Evolutionary conservation across 1,140 invertebrate species (phyloP).

Genomic region (Cyclina sinensis): DNA sequence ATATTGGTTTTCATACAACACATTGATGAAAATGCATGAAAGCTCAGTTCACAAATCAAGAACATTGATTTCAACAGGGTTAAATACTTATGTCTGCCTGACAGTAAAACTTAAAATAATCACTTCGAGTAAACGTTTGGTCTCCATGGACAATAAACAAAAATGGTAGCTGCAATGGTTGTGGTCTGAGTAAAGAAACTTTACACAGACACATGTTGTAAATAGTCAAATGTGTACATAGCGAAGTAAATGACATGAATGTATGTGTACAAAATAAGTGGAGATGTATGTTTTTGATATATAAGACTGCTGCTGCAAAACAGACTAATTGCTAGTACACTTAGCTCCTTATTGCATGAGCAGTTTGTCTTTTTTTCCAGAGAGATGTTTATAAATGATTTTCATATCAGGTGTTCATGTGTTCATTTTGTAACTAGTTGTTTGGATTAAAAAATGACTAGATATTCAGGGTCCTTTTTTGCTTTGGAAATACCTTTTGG

Average conservation of each 20-base stretch:
- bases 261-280: background rate
- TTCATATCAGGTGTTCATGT: background rate
- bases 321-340: background rate
- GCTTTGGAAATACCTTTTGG: no score
- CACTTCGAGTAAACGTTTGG: no score
- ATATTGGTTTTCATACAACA: no score
- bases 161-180: background rate
- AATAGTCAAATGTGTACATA: conserved; percentile 22
- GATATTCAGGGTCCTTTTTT: no score
- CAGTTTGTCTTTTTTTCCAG: background rate
- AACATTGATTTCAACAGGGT: no score
- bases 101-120: no score
- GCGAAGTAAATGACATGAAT: background rate
- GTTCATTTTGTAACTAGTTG: background rate
- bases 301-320: background rate
- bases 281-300: background rate
- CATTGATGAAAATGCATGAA: no score
- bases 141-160: conserved; percentile 31
- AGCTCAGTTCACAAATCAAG: no score
- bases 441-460: background rate
- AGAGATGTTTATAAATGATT: conserved; percentile 7
- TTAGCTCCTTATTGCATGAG: background rate
- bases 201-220: background rate
- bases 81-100: no score
- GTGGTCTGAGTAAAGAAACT: conserved; percentile 30